Conservation (phyloP, 2,888 invertebrate genomes). For the Choristoneura rosaceana region DNA sequence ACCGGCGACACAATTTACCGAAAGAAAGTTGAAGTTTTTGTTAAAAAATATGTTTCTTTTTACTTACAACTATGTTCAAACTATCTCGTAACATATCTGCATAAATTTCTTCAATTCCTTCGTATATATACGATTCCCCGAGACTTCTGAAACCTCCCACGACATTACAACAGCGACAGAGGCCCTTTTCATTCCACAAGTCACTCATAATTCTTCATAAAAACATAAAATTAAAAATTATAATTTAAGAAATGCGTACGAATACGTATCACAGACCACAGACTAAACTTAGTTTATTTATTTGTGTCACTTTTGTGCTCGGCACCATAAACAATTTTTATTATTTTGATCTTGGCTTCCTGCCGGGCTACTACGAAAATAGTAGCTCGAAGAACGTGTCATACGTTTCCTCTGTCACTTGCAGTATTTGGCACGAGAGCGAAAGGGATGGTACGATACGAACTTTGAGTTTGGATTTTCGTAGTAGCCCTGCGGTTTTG, state of each 20-base stretch:
- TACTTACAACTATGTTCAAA: slow-evolving; percentile 66
- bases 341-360: too few relatives aligned
- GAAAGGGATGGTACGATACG: too few relatives aligned
- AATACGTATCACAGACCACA: background rate
- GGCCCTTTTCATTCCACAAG: slow-evolving; percentile 53
- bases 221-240: background rate
- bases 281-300: too few relatives aligned
- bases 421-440: too few relatives aligned
- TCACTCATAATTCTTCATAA: slow-evolving; percentile 54
- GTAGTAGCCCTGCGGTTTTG: too few relatives aligned
- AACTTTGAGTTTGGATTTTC: too few relatives aligned
- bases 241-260: background rate
- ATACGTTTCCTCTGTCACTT: too few relatives aligned
- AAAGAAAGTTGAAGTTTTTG: background rate
- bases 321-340: too few relatives aligned
- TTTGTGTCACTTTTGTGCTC: too few relatives aligned
- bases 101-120: slow-evolving; percentile 59
- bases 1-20: background rate
- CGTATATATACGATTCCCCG: slow-evolving; percentile 47
- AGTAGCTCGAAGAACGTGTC: too few relatives aligned
- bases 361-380: too few relatives aligned
- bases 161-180: slow-evolving; percentile 74
- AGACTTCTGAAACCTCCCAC: slow-evolving; percentile 65
- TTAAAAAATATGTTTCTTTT: background rate
- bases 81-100: slow-evolving; percentile 61